Conservation (phyloP, 2,888 invertebrate species). For the Mycalesis mineus region DNA sequence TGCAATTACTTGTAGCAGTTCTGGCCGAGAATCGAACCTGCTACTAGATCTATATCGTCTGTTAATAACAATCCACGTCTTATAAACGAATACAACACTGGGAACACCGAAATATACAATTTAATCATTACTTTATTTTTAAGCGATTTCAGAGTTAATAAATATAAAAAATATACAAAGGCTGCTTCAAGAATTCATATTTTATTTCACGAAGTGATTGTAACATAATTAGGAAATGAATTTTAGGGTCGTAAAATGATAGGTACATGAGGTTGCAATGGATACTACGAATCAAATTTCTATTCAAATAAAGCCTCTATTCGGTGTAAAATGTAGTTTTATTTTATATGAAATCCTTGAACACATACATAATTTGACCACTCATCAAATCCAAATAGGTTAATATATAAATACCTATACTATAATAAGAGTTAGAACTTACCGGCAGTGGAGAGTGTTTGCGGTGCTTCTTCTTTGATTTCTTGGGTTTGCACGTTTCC, state of each 20-base stretch:
- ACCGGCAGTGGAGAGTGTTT: constrained; percentile 73
- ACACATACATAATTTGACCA: too few species aligned
- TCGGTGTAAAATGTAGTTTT: constrained; percentile 36
- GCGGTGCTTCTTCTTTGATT: constrained; percentile 80
- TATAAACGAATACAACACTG: too few species aligned
- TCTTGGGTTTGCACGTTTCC: constrained; percentile 64
- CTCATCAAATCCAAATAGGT: too few species aligned
- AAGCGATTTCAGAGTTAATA: neutral
- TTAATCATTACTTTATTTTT: neutral
- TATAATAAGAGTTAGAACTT: too few species aligned
- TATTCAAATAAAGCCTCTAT: constrained; percentile 39
- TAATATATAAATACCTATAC: too few species aligned
- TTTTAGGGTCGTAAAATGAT: neutral
- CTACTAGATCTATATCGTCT: too few species aligned
- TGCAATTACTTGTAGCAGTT: too few species aligned
- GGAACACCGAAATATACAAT: too few species aligned
- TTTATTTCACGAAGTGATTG: constrained; percentile 1
- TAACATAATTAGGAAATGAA: neutral
- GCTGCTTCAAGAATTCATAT: neutral
- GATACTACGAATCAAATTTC: constrained; percentile 34
- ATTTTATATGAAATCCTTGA: constrained; percentile 22
- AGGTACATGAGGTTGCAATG: constrained; percentile 39
- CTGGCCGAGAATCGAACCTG: too few species aligned
- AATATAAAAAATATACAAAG: neutral
- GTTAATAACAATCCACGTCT: too few species aligned